Evolutionary conservation across 2,113 vertebrate genomes (phyloP), one percentile per base, ranked within the genome.

Genomic region (Oostethus manadensis): DNA sequence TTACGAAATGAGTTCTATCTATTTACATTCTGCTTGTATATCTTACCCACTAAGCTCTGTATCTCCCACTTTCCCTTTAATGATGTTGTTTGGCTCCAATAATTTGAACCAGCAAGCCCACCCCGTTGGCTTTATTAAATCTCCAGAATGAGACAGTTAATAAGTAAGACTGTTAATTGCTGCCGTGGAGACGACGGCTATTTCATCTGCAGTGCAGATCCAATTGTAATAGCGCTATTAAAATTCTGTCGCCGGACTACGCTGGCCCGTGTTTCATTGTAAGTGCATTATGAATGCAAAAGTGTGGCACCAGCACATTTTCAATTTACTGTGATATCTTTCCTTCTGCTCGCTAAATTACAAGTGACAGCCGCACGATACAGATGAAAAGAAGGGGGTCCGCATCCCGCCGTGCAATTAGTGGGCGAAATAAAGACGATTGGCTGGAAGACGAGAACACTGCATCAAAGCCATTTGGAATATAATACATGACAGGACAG

Each of bases 211-310:
- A 50, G 53, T 42, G 38, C 38, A 62, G 58, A 72, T 75, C 48
- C 2, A 64, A 70, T 18, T 55, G 46, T 70, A 74, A 82, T 75
- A 73, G 77, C 73, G 73, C 59, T 14, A 79, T 82, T 79, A 74
- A 74, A 73, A 71, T 43, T 63, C 68, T 61, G 71, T 66, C 60
- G 49, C 46, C 6, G 6, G 66, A 59, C 51, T 17, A 68, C 58
- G 45, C 63, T 46, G 47, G 62, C 56, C 57, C 3, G 62, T 62
- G 44, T 73, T 78, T 78, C 47, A 73, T 47, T 60, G 47, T 72
- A 79, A 79, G 73, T 65, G 66, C 60, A 46, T 66, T 63, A 63
- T 16, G 46, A 59, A 23, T 45, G 26, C 49, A 48, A 47, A 51
- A 58, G 56, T 9, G 49, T 3, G 54, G 50, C 51, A 10, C 49